A percentile compares a stretch with the other conserved stretches of the same genome.
These are phyloP conservation scores for Channallabes apus DNA, from an alignment of 2,797 vertebrate species.

Conservation along the genomic window DNA sequence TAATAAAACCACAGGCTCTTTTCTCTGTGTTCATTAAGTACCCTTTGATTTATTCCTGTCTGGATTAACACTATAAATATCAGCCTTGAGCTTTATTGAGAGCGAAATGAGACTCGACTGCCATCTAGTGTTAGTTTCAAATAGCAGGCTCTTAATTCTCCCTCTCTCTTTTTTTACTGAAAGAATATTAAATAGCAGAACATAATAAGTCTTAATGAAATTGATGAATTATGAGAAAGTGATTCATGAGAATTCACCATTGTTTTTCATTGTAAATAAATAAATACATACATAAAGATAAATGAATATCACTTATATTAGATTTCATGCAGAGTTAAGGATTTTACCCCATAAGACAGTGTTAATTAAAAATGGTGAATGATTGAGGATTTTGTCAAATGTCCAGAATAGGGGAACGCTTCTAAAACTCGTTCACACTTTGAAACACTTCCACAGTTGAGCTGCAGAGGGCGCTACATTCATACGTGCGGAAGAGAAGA, in stretches of 20 bases:
- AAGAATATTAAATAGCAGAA: neutral
- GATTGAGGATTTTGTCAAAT: neutral
- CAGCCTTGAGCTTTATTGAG: neutral
- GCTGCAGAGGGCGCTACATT: slow-evolving; percentile 13
- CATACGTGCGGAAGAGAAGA: neutral
- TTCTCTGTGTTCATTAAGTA: neutral
- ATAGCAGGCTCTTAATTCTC: neutral
- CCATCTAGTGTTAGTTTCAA: slow-evolving; percentile 36
- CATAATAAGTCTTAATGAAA: neutral
- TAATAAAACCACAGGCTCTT: neutral
- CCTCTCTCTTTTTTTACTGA: neutral
- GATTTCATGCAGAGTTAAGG: neutral
- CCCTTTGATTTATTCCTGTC: neutral
- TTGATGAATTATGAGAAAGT: neutral
- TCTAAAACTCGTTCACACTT: neutral
- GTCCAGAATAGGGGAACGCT: neutral
- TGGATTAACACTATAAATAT: neutral
- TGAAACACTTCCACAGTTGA: neutral
- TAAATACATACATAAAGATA: neutral
- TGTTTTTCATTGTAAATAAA: neutral
- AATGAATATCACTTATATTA: neutral
- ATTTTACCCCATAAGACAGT: neutral
- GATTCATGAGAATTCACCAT: neutral
- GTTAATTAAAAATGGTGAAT: neutral
- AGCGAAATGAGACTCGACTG: slow-evolving; percentile 9